Evolutionary conservation across 2,888 invertebrate species (phyloP), one percentile per base, ranked within the genome.

Genomic region (Rotaria macrura): DNA sequence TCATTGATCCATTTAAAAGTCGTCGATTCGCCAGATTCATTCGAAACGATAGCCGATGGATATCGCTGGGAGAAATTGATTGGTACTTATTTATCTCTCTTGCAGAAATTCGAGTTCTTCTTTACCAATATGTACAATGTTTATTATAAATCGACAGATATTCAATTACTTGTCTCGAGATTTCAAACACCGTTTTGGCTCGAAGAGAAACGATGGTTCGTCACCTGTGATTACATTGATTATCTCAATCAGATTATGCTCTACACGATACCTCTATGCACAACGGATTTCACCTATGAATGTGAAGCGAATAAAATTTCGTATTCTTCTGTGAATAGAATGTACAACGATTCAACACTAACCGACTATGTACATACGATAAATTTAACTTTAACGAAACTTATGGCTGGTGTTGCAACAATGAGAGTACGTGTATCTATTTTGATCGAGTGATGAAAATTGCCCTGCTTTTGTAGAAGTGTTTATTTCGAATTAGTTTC

Each of bases 161-260:
- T 65, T 9, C 14, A 29, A 65, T n/a, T 14, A 17, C 14, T 65
- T 29, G 17, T 34, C 29, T 65, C 65, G 29, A 29, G 65, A 65
- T 52, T 52, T 52, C 23, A 52, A 52, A 52, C 52, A 52, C 23
- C 52, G 23, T 52, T 52, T 52, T 52, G 52, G 23, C 52, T 52
- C 7, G 52, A 52, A 52, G 23, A 52, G 23, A 52, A 52, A 52
- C 23, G 23, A 23, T 52, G 52, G 52, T 52, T 52, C 10, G 23
- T 52, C 7, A 23, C 7, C 4, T 52, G 52, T 52, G 52, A 54
- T 54, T 54, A 25, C 17, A 65, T 65, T 17, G 65, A 65, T 34
- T 65, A 65, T 65, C 65, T 65, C 65, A 65, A 65, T 65, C 65
- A 65, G n/a, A n/a, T 65, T 65, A 29, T 65, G 65, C 65, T 65